Evolutionary conservation across 2,113 vertebrate species (phyloP).

Genomic region (Origma solitaria): DNA sequence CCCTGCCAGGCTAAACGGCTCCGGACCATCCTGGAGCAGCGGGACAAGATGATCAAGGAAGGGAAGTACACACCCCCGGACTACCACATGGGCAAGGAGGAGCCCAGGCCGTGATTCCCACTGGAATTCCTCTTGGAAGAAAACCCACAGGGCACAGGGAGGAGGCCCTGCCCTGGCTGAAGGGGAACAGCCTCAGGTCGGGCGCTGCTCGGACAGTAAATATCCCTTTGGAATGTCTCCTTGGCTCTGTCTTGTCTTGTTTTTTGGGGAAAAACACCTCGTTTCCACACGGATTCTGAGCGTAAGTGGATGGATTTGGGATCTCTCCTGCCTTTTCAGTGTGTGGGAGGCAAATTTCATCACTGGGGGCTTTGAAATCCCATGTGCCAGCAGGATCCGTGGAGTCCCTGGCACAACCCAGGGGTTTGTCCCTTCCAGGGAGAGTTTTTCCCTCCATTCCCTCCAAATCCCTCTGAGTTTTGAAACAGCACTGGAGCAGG

Average conservation of each 20-base stretch:
- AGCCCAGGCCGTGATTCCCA: constrained; percentile 51
- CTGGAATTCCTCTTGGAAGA: neutral
- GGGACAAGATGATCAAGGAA: constrained; percentile 83
- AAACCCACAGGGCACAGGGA: rapidly evolving
- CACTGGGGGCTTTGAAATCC: neutral
- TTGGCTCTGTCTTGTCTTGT: neutral
- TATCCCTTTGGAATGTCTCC: neutral
- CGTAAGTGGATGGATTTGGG: rapidly evolving
- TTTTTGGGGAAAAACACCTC: rapidly evolving
- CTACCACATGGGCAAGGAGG: constrained; percentile 69
- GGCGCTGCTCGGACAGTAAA: neutral
- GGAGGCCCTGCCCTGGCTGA: neutral
- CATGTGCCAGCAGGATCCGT: rapidly evolving
- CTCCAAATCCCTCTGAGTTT: neutral
- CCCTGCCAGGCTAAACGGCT: constrained; percentile 73
- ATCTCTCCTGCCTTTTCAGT: neutral
- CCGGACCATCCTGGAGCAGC: constrained; percentile 71
- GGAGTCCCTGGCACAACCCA: neutral
- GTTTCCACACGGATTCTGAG: rapidly evolving
- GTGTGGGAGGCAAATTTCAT: neutral
- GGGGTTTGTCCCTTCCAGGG: neutral
- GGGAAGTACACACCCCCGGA: constrained; percentile 81
- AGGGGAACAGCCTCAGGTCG: rapidly evolving
- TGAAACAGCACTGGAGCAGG: neutral
- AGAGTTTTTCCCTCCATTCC: neutral